Evolutionary conservation across 1,140 invertebrate species (phyloP), one percentile per base, ranked within the genome.

Genomic region (Pachyrhynchus sulphureomaculatus): DNA sequence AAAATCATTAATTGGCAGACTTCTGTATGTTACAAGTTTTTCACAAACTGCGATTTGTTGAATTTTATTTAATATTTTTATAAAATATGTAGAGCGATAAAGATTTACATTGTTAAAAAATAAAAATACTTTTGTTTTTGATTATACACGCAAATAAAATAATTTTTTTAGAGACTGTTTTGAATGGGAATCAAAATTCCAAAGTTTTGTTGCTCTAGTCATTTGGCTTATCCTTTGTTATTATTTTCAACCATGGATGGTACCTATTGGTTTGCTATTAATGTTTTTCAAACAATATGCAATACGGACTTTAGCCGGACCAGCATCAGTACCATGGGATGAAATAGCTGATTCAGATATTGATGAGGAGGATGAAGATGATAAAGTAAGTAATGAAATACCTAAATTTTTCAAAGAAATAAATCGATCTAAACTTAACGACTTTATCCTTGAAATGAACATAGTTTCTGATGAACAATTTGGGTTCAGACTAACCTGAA

Each of bases 161-260:
- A n/a, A n/a, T 41, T 64, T 68, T 81, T 82, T 8, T 70, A 93
- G 91, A 79, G 95, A 92, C 75, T 98, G 95, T 80, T 95, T 97
- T 74, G 91, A 96, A 77, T 99, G 97, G 96, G 95, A 99, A 70
- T 96, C 88, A 2, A 90, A 89, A 60, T 72, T 91, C n/a, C 82
- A 92, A 68, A 98, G 93, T 67, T 84, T 94, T 53, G 78, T 91
- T 32, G 93, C 95, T 5, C 86, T 99, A 44, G 77, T 94, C 10
- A 79, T 92, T 2, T 96, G 93, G 81, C 80, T 95, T 13, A 75
- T 90, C 0, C 80, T 87, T 15, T 90, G 88, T 64, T 93, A 92
- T 71, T 91, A 90, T 72, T 93, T 92, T 73, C 83, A 94, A 76
- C 87, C 92, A 48, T 96, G 90, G 79, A 95, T 95, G 86, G 76